Evolutionary conservation across 1,140 invertebrate species (phyloP).

Genomic region (Trichonephila inaurata): DNA sequence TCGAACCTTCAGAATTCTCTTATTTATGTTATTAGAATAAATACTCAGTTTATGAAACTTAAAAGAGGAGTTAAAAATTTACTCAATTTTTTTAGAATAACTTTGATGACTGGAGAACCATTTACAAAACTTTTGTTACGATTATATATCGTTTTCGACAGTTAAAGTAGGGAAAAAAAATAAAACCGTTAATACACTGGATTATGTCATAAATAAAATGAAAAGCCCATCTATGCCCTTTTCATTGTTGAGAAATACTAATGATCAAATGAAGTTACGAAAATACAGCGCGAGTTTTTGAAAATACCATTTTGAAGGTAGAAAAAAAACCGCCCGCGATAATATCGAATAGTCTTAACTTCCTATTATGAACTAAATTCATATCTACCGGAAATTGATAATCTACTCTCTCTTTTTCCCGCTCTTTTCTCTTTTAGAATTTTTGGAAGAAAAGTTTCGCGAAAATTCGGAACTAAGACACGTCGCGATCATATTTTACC

Average conservation of each 20-base stretch:
- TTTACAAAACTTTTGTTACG: neutral
- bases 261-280: slow-evolving; percentile 8
- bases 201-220: neutral
- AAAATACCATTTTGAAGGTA: neutral
- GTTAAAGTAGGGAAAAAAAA: neutral
- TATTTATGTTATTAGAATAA: too few species aligned
- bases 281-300: neutral
- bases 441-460: neutral
- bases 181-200: neutral
- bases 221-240: neutral
- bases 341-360: neutral
- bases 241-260: slow-evolving; percentile 12
- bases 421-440: neutral
- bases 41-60: too few species aligned
- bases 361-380: neutral
- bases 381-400: slow-evolving; percentile 6
- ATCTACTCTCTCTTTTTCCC: neutral
- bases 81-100: neutral
- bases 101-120: neutral
- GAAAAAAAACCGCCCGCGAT: neutral
- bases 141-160: neutral
- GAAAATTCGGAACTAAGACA: neutral
- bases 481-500: neutral
- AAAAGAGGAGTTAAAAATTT: too few species aligned
- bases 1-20: too few species aligned